These are phyloP conservation scores for Mus pahari DNA, from an alignment of 2,113 vertebrate species.

Conservation along the genomic window DNA sequence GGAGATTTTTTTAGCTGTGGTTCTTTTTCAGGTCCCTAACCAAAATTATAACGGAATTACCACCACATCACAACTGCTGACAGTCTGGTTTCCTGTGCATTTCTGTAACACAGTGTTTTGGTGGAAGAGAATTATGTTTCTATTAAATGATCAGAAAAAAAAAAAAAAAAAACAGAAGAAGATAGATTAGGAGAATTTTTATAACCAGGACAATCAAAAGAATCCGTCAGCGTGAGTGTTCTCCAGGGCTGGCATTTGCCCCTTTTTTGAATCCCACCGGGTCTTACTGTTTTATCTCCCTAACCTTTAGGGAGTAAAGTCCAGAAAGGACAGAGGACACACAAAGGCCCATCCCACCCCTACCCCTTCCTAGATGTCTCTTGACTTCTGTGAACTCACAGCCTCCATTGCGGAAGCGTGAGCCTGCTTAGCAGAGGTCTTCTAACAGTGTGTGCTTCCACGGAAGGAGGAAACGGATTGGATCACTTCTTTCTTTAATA, in stretches of 20 bases:
- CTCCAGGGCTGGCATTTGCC: not conserved
- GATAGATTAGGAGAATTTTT: not conserved
- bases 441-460: not conserved
- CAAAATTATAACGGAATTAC: not conserved
- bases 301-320: not conserved
- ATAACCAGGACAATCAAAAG: not conserved
- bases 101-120: not conserved
- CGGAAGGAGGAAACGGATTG: not conserved
- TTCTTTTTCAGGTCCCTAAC: slow-evolving; percentile 22
- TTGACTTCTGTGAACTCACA: not conserved
- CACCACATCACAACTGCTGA: not conserved
- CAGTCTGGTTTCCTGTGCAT: not conserved
- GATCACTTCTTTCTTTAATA: slow-evolving; percentile 15
- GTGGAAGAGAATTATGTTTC: not conserved
- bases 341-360: not conserved
- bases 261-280: not conserved
- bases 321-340: slow-evolving; percentile 9
- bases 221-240: not conserved
- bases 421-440: slow-evolving; percentile 8
- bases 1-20: fast-evolving
- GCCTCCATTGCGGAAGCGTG: not conserved
- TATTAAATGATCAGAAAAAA: slow-evolving; percentile 24
- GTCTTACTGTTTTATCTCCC: not conserved
- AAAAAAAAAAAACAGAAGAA: not conserved
- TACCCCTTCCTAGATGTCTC: not conserved